Base-by-base conservation (phyloP, 2,888 invertebrate genomes). In the Drosophila diplacantha region DNA sequence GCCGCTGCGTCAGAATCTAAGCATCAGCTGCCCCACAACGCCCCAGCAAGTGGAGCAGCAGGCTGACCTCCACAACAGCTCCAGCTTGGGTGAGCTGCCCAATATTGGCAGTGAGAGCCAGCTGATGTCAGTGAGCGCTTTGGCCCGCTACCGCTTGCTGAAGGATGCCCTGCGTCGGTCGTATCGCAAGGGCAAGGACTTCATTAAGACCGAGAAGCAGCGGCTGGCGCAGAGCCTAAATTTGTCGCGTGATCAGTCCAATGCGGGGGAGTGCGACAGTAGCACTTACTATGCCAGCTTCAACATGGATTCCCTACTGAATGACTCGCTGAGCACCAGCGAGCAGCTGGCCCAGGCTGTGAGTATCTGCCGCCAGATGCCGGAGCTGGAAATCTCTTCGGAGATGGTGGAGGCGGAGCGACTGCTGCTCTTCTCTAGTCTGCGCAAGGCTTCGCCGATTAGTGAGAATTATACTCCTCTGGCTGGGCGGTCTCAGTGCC, bases 331-430 rank as follows among this genome's bases (percentile, higher is more conserved):
- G 37, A 75, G 82, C 3, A 63, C 87, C 5, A 73, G 73, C 20
- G 74, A 86, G 41, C 90, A 90, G 73, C 80, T 90, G 8, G 86
- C 87, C 3, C 89, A 90, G 71, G 90, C 90, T 1, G 85, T 90
- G 11, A 87, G 78, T 16, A 82, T 90, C 22, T 91, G 91, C 60
- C 86, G 87, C 2, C 86, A 86, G 29, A 84, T 87, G 69, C 90
- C 89, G 9, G 89, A 90, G 66, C 87, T 90, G 62, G 85, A 87
- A 50, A 85, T 84, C 12, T 89, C 90, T n/a, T 71, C 84, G 0
- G 90, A 90, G 76, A 89, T 90, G 81, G 87, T 90, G 0, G 90
- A 90, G 69, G 90, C 89, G 0, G 90, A 91, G 71, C 86, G 90
- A 3, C 81, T 90, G 20, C 69, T 90, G 9, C 73, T 90, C 3